Evolutionary conservation across 1,140 invertebrate species (phyloP).

Genomic region (Probaryconus sp.): DNA sequence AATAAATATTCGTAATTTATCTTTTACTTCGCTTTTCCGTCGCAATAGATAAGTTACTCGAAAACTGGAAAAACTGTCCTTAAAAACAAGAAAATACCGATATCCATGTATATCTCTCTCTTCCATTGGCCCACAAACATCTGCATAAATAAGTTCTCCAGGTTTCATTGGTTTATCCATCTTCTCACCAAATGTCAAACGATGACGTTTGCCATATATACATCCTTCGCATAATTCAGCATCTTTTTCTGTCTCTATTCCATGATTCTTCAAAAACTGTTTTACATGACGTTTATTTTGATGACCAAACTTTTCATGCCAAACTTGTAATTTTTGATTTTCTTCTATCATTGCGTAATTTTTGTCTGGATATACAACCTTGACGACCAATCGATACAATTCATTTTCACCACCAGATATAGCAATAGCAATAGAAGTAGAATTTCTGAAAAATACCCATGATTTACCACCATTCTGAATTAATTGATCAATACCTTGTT

Average conservation of each 20-base stretch:
- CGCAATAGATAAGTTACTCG: constrained; percentile 70
- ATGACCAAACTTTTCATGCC: constrained; percentile 70
- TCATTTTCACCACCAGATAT: not conserved
- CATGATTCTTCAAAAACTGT: constrained; percentile 57
- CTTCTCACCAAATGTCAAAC: constrained; percentile 59
- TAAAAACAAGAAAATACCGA: constrained; percentile 69
- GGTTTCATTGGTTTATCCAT: constrained; percentile 43
- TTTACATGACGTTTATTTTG: constrained; percentile 68
- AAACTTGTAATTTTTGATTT: constrained; percentile 50
- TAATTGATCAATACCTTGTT: constrained; percentile 1
- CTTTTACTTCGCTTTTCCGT: constrained; percentile 68
- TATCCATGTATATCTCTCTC: constrained; percentile 61
- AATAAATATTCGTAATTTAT: not conserved
- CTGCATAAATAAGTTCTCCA: constrained; percentile 71
- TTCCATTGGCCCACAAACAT: constrained; percentile 76
- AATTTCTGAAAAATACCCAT: not conserved
- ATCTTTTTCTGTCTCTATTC: constrained; percentile 46
- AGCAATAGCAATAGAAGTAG: not conserved
- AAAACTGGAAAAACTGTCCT: constrained; percentile 72
- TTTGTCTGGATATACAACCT: not conserved
- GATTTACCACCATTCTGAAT: constrained; percentile 8
- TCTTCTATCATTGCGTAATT: not conserved
- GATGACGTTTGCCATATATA: constrained; percentile 68
- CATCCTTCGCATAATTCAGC: constrained; percentile 65
- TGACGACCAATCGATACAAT: not conserved